A percentile compares a stretch with the other conserved stretches of the same genome.
phyloP scores from a whole-genome alignment of 2,113 vertebrate genomes.

The Leucosticte australis region DNA sequence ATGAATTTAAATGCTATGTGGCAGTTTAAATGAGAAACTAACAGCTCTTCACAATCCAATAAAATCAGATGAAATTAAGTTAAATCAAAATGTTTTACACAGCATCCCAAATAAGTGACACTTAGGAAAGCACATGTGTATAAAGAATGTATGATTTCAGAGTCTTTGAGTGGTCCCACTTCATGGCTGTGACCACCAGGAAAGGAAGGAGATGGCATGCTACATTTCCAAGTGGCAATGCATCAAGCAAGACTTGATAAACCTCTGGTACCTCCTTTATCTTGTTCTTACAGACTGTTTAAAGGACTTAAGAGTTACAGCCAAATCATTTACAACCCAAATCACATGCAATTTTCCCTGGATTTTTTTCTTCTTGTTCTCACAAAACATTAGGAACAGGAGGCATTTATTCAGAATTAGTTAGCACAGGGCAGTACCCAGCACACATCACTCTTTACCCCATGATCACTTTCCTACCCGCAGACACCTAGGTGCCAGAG shows the following conservation, averaged over 20 bases:
- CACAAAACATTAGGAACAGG: neutral
- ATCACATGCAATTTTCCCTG: neutral
- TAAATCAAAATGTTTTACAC: neutral
- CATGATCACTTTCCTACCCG: neutral
- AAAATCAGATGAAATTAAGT: slow-evolving; percentile 33
- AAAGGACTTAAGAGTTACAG: neutral
- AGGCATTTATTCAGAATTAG: neutral
- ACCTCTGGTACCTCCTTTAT: neutral
- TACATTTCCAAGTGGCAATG: neutral
- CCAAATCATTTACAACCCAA: neutral
- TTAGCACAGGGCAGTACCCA: neutral
- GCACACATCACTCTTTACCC: neutral
- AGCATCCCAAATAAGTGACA: neutral
- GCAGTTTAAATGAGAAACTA: slow-evolving; percentile 11
- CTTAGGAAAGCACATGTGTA: neutral
- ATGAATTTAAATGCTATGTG: slow-evolving; percentile 29
- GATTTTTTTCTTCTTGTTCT: neutral
- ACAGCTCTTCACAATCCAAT: slow-evolving; percentile 22
- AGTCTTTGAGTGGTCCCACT: neutral
- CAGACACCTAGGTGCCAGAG: neutral
- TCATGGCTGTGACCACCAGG: neutral
- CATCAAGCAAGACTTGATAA: neutral
- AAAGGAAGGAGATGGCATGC: neutral
- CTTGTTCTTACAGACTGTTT: neutral
- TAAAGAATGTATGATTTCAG: neutral